Base-by-base conservation (phyloP, 2,888 invertebrate genomes). In the Trilocha varians region DNA sequence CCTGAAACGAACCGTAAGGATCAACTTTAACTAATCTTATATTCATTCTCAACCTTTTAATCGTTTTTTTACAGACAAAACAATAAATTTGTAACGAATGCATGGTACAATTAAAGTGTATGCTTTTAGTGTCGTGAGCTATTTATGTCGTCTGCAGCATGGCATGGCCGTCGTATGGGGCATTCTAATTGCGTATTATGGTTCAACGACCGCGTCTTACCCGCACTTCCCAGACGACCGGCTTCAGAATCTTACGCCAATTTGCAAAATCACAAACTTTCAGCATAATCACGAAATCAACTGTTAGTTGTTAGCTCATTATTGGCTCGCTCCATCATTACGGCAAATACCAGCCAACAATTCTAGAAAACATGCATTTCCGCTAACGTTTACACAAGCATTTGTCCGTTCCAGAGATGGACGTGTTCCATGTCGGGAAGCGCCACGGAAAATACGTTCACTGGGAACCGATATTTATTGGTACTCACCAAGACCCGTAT, bases 391-490 rank as follows among this genome's bases (percentile, higher is more conserved):
- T 11, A 25, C 3, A 25, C 2, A 25, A 14, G 13, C 25, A 38
- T 42, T 46, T 45, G 6, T 25, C 39, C 39, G 38, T 70, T 68
- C 5, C 74, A 83, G 83, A 77, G 57, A 83, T 96, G 63, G 91
- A 92, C 56, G 91, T 96, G 46, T 96, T 95, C 71, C 93, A 95
- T 74, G 91, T 91, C 11, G 95, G 95, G 18, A 96, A 96, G 65
- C 87, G 95, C 38, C 90, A 88, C 16, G 93, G 93, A 11, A 89
- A 90, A 57, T 93, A 89, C 69, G 87, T 92, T 18, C 93, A 94
- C 70, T 97, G 97, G 97, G 97, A 97, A 78, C 97, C 97, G 8
- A 96, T 97, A 56, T 97, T 93, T 65, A 95, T 97, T 46, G 96
- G 97, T 13, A 96, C 96, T 0, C 92, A 96, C 72, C 87, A 89